Percentiles rank a stretch among this genome's conserved stretches.
Evolutionary conservation across 2,888 invertebrate species (phyloP).

Genomic region (Acrobasis repandana): DNA sequence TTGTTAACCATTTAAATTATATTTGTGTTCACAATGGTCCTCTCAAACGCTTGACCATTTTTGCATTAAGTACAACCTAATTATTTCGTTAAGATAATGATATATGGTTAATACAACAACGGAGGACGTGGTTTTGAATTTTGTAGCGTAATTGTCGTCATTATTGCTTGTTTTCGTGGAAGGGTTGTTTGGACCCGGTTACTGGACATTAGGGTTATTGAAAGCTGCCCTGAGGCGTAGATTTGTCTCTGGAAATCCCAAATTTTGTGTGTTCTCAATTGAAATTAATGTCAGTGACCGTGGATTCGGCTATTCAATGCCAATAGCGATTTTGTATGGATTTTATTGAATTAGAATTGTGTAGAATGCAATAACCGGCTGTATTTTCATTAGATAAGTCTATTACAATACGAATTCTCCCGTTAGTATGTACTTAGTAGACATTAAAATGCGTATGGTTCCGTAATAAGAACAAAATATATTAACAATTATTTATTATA

Average conservation of each 20-base stretch:
- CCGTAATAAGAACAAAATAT: too few species aligned
- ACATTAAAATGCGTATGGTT: too few species aligned
- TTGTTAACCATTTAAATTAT: constrained; percentile 62
- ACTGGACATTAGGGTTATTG: constrained; percentile 5
- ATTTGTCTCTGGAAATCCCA: constrained; percentile 11
- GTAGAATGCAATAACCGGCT: neutral
- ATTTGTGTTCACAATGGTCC: constrained; percentile 55
- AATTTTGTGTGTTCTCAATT: constrained; percentile 1
- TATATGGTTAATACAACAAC: constrained; percentile 50
- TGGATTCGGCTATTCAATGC: neutral
- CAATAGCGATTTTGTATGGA: constrained; percentile 4
- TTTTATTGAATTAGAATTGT: constrained; percentile 7
- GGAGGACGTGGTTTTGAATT: constrained; percentile 44
- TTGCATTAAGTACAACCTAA: constrained; percentile 59
- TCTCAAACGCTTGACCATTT: constrained; percentile 61
- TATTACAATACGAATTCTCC: neutral
- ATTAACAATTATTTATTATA: too few species aligned
- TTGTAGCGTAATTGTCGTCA: constrained; percentile 50
- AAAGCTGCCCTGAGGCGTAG: constrained; percentile 12
- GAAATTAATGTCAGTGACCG: neutral
- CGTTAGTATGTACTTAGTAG: too few species aligned
- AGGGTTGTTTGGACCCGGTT: neutral
- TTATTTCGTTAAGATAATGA: constrained; percentile 76
- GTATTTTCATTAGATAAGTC: neutral
- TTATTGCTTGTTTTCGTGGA: constrained; percentile 36